A percentile compares a stretch with the other conserved stretches of the same genome.
These are phyloP conservation scores for Saxidomus purpurata DNA, from an alignment of 1,140 invertebrate species.

Conservation along the genomic window DNA sequence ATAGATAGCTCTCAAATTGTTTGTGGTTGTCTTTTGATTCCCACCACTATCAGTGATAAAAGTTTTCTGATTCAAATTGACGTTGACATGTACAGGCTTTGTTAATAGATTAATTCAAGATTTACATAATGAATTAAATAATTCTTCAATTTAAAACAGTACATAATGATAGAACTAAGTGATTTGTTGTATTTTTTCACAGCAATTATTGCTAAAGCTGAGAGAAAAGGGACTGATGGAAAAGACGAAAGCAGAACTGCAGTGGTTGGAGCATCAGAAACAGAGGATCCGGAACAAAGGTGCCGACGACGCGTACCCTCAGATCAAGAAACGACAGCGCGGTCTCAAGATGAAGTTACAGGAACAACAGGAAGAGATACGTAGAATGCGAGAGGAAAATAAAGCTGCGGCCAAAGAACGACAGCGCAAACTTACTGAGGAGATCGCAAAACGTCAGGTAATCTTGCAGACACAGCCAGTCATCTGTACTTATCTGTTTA, in stretches of 20 bases:
- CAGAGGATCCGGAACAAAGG: constrained; percentile 85
- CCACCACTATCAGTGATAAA: no score
- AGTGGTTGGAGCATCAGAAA: constrained; percentile 88
- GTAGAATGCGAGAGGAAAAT: constrained; percentile 85
- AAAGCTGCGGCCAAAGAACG: constrained; percentile 82
- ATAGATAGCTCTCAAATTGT: no score
- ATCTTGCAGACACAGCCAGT: no score
- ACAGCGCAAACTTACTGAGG: constrained; percentile 74
- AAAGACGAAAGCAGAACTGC: constrained; percentile 88
- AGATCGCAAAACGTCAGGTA: constrained; percentile 59
- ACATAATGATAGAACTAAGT: no score
- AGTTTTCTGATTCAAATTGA: no score
- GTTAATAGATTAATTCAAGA: no score
- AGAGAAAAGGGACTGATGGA: constrained; percentile 88
- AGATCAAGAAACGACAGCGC: constrained; percentile 88
- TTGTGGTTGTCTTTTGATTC: no score
- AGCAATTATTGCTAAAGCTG: constrained; percentile 68
- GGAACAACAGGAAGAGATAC: constrained; percentile 86
- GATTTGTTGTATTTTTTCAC: no score
- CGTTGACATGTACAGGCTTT: no score
- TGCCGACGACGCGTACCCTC: constrained; percentile 87
- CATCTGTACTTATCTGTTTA: no score
- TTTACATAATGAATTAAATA: no score
- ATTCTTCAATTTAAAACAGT: no score
- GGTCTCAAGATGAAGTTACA: constrained; percentile 84